Evolutionary conservation across 1,140 invertebrate genomes (phyloP), one percentile per base, ranked within the genome.

Genomic region (Drosophila pachea): DNA sequence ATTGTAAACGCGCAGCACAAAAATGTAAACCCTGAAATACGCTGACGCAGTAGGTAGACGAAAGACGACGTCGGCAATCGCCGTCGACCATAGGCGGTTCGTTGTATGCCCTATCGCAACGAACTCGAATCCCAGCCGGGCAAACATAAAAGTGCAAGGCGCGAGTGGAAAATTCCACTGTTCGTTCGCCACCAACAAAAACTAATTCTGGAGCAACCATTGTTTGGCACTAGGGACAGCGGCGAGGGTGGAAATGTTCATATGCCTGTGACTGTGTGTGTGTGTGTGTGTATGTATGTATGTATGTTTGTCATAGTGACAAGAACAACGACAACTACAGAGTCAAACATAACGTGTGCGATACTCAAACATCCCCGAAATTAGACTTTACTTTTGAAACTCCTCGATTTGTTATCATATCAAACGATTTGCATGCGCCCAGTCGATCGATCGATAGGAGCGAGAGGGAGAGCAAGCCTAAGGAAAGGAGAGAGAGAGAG

Each of bases 31-130:
- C 73, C 73, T 75, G 65, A 83, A 75, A 83, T 49, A 54, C 29
- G 78, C 78, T 83, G 78, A 83, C 79, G 64, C 38, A 70, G 78
- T 83, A 78, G 75, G 75, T 84, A 83, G 78, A 56, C 47, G 14
- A 32, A 43, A 38, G 35, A 7, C 50, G 33, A 53, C 50, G 33
- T 38, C 48, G 33, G 4, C 53, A 54, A 47, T 8, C 16, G 32
- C 0, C 14, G 43, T 40, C 40, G 38, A 8, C 12, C 36, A 63
- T 69, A 58, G 53, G 12, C 22, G 48, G 38, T 52, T 12, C 4
- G 8, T 32, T 48, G 32, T 33, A 68, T 72, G 64, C 68, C 50
- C 68, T 71, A 67, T 16, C 47, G 56, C 38, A 53, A 16, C 63
- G 59, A 53, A 65, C 12, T 40, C 62, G 48, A 47, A 43, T 53